Conservation (phyloP, 2,888 invertebrate species). For the Perizoma flavofasciatum region DNA sequence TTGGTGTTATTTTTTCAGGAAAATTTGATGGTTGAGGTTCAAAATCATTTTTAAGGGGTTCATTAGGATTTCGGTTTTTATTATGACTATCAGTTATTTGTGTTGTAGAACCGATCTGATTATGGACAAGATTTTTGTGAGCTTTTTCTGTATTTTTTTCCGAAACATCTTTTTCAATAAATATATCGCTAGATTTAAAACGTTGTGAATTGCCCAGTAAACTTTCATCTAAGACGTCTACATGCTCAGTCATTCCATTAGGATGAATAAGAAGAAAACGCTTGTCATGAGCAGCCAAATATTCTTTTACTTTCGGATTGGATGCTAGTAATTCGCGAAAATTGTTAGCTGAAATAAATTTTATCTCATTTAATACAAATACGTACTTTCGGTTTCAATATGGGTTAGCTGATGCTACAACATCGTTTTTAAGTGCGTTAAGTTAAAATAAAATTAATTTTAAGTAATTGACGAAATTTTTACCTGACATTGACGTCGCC, state of each 20-base stretch:
- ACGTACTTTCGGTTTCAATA: not conserved
- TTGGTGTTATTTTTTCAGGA: conserved; percentile 2
- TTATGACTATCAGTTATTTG: not conserved
- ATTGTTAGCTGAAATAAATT: conserved; percentile 9
- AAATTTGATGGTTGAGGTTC: not conserved
- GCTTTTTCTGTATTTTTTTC: not conserved
- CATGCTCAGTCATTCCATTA: conserved; percentile 11
- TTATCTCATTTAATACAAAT: not conserved
- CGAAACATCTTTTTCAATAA: conserved; percentile 1
- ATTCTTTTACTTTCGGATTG: conserved; percentile 10
- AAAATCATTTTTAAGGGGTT: conserved; percentile 1
- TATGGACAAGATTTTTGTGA: not conserved
- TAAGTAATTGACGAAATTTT: conserved; percentile 59
- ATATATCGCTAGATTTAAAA: conserved; percentile 13
- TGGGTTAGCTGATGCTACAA: not conserved
- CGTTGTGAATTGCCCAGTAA: conserved; percentile 11
- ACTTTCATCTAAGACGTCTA: conserved; percentile 8
- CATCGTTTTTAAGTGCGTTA: conserved; percentile 75
- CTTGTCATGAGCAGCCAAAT: conserved; percentile 2
- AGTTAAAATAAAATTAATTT: too few relatives aligned
- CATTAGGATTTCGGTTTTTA: not conserved
- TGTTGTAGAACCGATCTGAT: not conserved
- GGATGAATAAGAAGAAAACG: conserved; percentile 9
- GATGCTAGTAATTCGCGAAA: conserved; percentile 2
- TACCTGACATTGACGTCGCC: conserved; percentile 8